Conservation (phyloP, 2,888 invertebrate genomes). For the Lithodes maja region DNA sequence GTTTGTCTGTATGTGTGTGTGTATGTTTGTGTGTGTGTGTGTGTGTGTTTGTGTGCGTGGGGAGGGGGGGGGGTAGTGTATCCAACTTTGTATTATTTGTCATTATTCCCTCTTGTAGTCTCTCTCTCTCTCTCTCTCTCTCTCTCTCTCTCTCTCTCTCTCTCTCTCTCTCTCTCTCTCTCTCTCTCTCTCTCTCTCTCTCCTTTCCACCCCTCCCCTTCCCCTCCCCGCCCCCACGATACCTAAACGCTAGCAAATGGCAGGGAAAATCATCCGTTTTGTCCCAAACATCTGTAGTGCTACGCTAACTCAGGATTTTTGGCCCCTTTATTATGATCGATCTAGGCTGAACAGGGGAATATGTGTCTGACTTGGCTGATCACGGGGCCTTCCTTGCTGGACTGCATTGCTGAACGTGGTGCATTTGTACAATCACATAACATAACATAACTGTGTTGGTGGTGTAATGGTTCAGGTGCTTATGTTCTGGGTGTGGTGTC, state of each 20-base stretch:
- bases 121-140: background rate
- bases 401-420: too few species aligned
- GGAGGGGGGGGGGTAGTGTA: too few species aligned
- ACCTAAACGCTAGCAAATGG: conserved; percentile 50
- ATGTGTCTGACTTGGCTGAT: conserved; percentile 7
- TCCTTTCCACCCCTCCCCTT: background rate
- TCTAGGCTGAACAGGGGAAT: background rate
- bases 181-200: background rate
- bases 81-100: background rate
- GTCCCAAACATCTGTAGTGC: conserved; percentile 38
- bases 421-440: too few species aligned
- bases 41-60: too few species aligned
- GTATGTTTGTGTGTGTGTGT: too few species aligned
- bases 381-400: background rate
- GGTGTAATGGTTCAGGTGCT: too few species aligned
- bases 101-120: background rate
- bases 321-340: background rate
- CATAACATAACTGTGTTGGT: too few species aligned
- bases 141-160: background rate
- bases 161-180: background rate
- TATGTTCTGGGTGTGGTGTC: too few species aligned
- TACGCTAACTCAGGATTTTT: background rate
- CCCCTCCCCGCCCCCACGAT: background rate
- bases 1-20: too few species aligned
- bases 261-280: conserved; percentile 44